Evolutionary conservation across 2,113 vertebrate species (phyloP), one percentile per base, ranked within the genome.

Genomic region (Phodopus roborovskii): DNA sequence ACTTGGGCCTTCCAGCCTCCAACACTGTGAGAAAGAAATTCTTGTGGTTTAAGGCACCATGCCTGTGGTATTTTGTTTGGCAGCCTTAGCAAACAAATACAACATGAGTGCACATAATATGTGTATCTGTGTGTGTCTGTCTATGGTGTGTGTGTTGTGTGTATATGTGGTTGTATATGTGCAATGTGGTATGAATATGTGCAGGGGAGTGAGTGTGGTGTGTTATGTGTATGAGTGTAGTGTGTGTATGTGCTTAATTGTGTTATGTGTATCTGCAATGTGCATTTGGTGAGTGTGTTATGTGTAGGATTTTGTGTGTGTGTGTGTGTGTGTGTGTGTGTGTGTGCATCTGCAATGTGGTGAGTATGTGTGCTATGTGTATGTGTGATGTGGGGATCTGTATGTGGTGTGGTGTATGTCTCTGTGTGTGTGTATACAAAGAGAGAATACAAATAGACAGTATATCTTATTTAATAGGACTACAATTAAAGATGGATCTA

Each of bases 71-170:
- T 62, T 48, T 2, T 30, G 53, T 15, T n/a, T 0, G 30, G 3
- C 11, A 22, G 24, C n/a, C 9, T 39, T 48, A 22, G 13, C 3
- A 50, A 68, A 36, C 42, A 16, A 19, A 2, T 1, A 19, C 7
- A 17, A 45, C 0, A 4, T 2, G 13, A 22, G 71, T 71, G 42
- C 5, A 36, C 9, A 5, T 13, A 9, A 0, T 39, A 1, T 2
- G 56, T 39, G 62, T 60, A 6, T 33, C 19, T 68, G 81, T 64
- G 42, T 87, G 22, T 19, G 28, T 48, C 13, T 9, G 20, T 56
- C 60, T 39, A 24, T 87, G 24, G 2, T 39, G 64, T 56, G 28
- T 83, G 16, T 3, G 30, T 1, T 79, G 19, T 53, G 50, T 79
- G 10, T 53, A 79, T 56, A 19, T 81, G 33, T 33, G 13, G 33